Evolutionary conservation across 2,888 invertebrate species (phyloP).

Genomic region (Rosalia funebris): DNA sequence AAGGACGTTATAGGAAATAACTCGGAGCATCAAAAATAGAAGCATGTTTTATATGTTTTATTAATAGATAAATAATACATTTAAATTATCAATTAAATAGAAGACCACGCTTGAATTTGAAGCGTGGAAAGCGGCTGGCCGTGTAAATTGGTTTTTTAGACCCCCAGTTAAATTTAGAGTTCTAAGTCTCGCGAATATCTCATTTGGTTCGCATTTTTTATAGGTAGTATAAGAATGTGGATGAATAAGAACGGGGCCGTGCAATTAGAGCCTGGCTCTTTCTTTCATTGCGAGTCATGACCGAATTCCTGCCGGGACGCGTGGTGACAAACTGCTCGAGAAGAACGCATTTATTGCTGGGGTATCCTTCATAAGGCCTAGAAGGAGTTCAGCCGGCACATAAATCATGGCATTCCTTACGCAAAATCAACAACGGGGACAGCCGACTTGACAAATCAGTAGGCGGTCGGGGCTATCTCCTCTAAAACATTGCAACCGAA

Average conservation of each 20-base stretch:
- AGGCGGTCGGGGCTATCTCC: constrained; percentile 55
- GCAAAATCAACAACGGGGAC: constrained; percentile 60
- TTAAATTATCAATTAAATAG: too few relatives aligned
- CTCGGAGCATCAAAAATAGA: too few relatives aligned
- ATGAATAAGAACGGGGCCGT: constrained; percentile 48
- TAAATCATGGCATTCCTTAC: constrained; percentile 47
- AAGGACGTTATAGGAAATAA: too few relatives aligned
- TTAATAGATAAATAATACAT: too few relatives aligned
- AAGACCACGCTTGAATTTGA: too few relatives aligned
- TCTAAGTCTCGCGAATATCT: constrained; percentile 41
- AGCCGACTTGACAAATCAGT: constrained; percentile 60
- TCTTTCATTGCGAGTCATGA: constrained; percentile 52
- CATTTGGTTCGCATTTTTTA: constrained; percentile 53
- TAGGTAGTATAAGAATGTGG: constrained; percentile 51
- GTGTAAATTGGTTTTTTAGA: too few relatives aligned
- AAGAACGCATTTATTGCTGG: constrained; percentile 52
- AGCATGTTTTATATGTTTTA: too few relatives aligned
- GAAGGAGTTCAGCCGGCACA: constrained; percentile 29
- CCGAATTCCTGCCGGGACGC: constrained; percentile 50
- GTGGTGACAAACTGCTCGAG: constrained; percentile 50
- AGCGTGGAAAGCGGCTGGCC: too few relatives aligned
- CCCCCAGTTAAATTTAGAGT: too few relatives aligned
- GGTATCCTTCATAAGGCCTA: constrained; percentile 45
- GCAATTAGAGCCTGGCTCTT: constrained; percentile 56
- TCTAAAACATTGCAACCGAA: constrained; percentile 53